Base-by-base conservation (phyloP, 2,797 vertebrate genomes). In the Lacerta agilis region DNA sequence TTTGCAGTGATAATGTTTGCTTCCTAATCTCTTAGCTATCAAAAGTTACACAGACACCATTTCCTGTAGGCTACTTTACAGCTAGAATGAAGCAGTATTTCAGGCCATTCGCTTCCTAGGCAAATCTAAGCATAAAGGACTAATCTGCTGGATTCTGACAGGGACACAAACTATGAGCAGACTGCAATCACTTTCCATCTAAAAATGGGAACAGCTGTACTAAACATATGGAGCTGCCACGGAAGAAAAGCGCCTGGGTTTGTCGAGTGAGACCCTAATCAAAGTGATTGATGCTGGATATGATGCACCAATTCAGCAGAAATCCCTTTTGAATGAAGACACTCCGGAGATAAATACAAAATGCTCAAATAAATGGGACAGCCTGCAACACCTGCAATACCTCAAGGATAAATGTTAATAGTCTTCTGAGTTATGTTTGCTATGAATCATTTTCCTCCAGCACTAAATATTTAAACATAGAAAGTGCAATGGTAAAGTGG, bases 191-290 rank as follows among this genome's bases (percentile, higher is more conserved):
- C 86, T 85, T 94, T 95, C 92, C 88, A 89, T 92, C 88, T 94
- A 92, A 91, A 94, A 96, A 95, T 92, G n/a, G 58, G 36, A 97
- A 97, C 97, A 98, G 97, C 97, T 97, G 97, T 92, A 95, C 88
- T 76, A 96, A 96, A 96, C 97, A 97, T 97, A 97, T 95, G 97
- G 97, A 95, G 93, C 94, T 95, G 91, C 94, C 95, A 91, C 87
- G 95, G 95, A 95, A 95, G 95, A 96, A 95, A 96, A 97, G 93
- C 93, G 95, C 93, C 94, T 93, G 88, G 87, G 93, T 96, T 93
- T 91, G 84, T 93, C 92, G 94, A 95, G 89, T 91, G 92, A 97
- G 96, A 97, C 95, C 95, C 96, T 96, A 97, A 97, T 97, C 96
- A 97, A 96, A 95, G 92, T 96, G 97, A 98, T 96, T 97, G 97